Evolutionary conservation across 2,888 invertebrate species (phyloP).

Genomic region (Leptinotarsa juncta): DNA sequence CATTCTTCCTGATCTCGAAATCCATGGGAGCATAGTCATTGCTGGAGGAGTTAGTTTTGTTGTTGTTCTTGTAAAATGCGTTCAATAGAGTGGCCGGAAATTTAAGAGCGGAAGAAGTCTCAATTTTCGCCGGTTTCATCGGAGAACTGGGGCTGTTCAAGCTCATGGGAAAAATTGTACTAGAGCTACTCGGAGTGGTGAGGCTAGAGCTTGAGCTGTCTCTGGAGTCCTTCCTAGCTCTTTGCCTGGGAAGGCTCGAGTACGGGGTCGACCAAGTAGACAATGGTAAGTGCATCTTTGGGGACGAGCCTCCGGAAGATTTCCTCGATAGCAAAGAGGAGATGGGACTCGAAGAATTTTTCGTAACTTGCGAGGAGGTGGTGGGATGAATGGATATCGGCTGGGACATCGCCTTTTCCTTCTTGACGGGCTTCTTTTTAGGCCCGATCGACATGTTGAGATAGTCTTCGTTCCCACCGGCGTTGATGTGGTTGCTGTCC

Average conservation of each 20-base stretch:
- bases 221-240: conserved; percentile 59
- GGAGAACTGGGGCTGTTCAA: conserved; percentile 77
- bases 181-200: conserved; percentile 71
- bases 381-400: conserved; percentile 73
- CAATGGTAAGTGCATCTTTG: conserved; percentile 67
- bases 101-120: conserved; percentile 51
- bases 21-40: conserved; percentile 62
- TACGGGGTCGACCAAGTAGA: conserved; percentile 63
- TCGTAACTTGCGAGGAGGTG: conserved; percentile 53
- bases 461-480: conserved; percentile 65
- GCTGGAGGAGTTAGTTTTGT: conserved; percentile 20
- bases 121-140: conserved; percentile 63
- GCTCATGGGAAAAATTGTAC: conserved; percentile 77
- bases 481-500: conserved; percentile 54
- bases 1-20: conserved; percentile 50
- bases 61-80: conserved; percentile 51
- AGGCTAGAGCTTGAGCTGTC: conserved; percentile 64
- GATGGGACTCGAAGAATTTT: conserved; percentile 55
- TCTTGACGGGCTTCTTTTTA: conserved; percentile 34
- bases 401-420: conserved; percentile 64
- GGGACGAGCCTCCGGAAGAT: conserved; percentile 63
- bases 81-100: conserved; percentile 57
- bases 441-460: conserved; percentile 67
- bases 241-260: conserved; percentile 65
- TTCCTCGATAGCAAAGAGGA: conserved; percentile 57